Evolutionary conservation across 1,140 invertebrate genomes (phyloP).

Genomic region (Schlechtendalia chinensis): DNA sequence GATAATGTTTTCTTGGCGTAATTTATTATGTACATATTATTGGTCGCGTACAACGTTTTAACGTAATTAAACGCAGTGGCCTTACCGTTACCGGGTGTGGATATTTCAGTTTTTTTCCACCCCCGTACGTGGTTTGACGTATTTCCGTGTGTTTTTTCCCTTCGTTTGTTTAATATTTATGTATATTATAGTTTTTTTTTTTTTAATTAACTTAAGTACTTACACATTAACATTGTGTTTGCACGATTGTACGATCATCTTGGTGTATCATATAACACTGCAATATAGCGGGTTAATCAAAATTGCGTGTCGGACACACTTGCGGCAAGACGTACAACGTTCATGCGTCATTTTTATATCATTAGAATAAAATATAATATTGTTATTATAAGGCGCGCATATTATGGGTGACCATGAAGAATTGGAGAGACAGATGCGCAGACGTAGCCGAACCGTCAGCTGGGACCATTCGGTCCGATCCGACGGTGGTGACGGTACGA

Average conservation of each 20-base stretch:
- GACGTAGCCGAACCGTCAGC: slow-evolving; percentile 37
- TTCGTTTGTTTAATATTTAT: neutral
- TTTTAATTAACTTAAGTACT: slow-evolving; percentile 40
- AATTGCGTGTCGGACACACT: neutral
- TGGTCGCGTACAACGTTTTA: slow-evolving; percentile 5
- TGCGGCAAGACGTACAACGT: neutral
- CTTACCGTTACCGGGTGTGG: neutral
- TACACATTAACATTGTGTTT: neutral
- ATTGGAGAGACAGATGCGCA: neutral
- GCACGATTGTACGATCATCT: neutral
- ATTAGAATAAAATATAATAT: neutral
- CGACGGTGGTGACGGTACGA: neutral
- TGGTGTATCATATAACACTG: neutral
- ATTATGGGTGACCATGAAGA: neutral
- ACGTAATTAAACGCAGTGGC: slow-evolving; percentile 29
- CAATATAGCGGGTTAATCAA: neutral
- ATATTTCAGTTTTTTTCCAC: neutral
- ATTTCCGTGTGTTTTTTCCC: neutral
- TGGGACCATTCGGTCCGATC: slow-evolving; percentile 38
- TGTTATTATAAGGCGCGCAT: too few relatives aligned
- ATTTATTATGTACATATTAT: neutral
- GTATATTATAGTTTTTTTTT: slow-evolving; percentile 5
- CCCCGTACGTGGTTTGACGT: neutral
- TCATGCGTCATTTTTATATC: neutral
- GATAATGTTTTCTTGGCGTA: neutral